Conservation (phyloP, 2,888 invertebrate genomes). For the Drosophila atripex region DNA sequence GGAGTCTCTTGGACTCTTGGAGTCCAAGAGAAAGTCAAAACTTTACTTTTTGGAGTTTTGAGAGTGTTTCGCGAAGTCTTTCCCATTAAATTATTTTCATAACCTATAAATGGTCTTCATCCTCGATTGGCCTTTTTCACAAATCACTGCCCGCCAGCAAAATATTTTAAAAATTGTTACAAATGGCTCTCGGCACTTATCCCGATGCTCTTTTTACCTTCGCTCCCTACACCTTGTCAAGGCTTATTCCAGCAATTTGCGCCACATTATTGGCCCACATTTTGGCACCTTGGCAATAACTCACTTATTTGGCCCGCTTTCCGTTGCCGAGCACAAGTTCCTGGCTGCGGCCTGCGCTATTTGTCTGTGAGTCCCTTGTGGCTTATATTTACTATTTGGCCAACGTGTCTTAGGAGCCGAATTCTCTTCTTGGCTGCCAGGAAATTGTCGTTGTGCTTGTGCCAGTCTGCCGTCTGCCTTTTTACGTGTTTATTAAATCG, state of each 20-base stretch:
- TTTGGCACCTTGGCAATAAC: slow-evolving; percentile 48
- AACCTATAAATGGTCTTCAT: not conserved
- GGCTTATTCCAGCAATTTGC: slow-evolving; percentile 59
- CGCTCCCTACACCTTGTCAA: not conserved
- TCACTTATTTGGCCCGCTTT: slow-evolving; percentile 50
- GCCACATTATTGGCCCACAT: slow-evolving; percentile 52
- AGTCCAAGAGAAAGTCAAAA: no score
- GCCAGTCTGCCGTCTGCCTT: slow-evolving; percentile 17
- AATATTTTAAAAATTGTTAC: slow-evolving; percentile 15
- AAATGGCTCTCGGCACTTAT: slow-evolving; percentile 12
- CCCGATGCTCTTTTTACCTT: slow-evolving; percentile 22
- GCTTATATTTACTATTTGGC: slow-evolving; percentile 54
- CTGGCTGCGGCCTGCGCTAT: slow-evolving; percentile 25
- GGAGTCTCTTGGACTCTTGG: no score
- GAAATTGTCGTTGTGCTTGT: slow-evolving; percentile 47
- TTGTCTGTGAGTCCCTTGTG: slow-evolving; percentile 43
- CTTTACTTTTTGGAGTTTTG: no score
- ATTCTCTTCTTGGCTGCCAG: slow-evolving; percentile 41
- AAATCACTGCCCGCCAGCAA: slow-evolving; percentile 9
- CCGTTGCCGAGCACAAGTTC: not conserved
- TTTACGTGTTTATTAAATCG: slow-evolving; percentile 55
- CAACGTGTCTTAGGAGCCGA: slow-evolving; percentile 49
- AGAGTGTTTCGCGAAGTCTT: not conserved
- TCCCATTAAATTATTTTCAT: not conserved
- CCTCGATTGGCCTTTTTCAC: slow-evolving; percentile 1